Conservation (phyloP, 2,113 vertebrate species). For the Sceloporus tristichus region DNA sequence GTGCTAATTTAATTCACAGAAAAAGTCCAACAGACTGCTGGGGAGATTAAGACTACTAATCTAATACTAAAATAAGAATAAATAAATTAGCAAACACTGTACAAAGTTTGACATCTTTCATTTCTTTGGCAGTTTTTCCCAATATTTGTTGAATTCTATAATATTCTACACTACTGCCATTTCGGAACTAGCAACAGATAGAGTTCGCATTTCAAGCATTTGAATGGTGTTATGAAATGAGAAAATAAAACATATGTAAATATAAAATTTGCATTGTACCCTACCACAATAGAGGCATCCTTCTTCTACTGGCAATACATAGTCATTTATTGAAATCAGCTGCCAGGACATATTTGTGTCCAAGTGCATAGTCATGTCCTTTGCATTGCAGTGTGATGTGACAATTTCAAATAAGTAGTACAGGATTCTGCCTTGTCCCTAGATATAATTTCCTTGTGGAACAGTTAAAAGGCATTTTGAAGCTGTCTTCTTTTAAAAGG, state of each 20-base stretch:
- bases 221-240: neutral
- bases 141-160: neutral
- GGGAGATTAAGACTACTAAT: neutral
- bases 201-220: neutral
- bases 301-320: no score
- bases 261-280: neutral
- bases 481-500: no score
- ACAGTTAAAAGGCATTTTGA: no score
- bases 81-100: neutral
- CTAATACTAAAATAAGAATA: neutral
- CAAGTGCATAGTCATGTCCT: conserved; percentile 21
- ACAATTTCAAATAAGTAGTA: conserved; percentile 24
- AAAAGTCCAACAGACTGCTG: neutral
- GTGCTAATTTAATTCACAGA: neutral
- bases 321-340: neutral
- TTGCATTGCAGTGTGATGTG: conserved; percentile 24
- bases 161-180: neutral
- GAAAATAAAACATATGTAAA: neutral
- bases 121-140: neutral
- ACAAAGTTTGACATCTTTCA: neutral
- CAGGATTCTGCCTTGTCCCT: no score
- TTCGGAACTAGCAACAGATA: neutral
- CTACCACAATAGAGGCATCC: no score
- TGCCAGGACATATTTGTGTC: neutral
- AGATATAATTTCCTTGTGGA: no score